These are phyloP conservation scores for Neodiprion pinetum DNA, from an alignment of 1,140 invertebrate genomes.

Conservation along the genomic window DNA sequence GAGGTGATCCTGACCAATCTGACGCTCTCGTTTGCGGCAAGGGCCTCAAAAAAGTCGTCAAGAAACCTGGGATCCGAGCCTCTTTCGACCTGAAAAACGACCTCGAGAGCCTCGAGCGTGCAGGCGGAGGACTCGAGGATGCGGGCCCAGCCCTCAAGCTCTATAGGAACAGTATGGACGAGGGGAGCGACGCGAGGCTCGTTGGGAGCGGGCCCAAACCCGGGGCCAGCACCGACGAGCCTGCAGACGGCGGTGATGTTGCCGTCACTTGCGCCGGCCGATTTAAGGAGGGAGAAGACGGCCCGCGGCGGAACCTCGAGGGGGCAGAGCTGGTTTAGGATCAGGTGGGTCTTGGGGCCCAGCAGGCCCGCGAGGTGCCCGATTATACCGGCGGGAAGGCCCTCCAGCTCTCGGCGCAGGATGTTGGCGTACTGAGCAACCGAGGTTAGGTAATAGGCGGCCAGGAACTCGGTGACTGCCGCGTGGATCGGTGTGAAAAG, in stretches of 20 bases:
- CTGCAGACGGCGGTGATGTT: conserved; percentile 62
- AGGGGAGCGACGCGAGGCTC: conserved; percentile 50
- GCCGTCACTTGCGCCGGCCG: conserved; percentile 59
- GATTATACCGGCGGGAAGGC: conserved; percentile 58
- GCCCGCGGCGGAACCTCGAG: conserved; percentile 60
- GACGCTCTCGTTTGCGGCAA: conserved; percentile 59
- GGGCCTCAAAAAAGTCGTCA: conserved; percentile 58
- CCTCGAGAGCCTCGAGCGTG: conserved; percentile 58
- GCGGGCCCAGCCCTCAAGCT: conserved; percentile 61
- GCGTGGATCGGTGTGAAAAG: conserved; percentile 62
- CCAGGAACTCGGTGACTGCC: conserved; percentile 62
- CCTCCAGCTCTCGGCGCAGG: conserved; percentile 62
- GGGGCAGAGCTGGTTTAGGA: conserved; percentile 60
- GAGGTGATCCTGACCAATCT: conserved; percentile 59
- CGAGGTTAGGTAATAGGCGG: conserved; percentile 65
- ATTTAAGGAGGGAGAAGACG: conserved; percentile 61
- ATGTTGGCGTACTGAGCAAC: conserved; percentile 63
- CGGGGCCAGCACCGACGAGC: conserved; percentile 52
- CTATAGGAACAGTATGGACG: conserved; percentile 56
- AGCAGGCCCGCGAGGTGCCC: conserved; percentile 61
- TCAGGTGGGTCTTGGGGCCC: conserved; percentile 58
- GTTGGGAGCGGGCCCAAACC: conserved; percentile 46
- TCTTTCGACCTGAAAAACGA: conserved; percentile 61
- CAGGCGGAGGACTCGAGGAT: conserved; percentile 57
- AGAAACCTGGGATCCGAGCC: conserved; percentile 51